These are phyloP conservation scores for Diceros bicornis DNA, from an alignment of 2,797 vertebrate genomes.

Conservation along the genomic window DNA sequence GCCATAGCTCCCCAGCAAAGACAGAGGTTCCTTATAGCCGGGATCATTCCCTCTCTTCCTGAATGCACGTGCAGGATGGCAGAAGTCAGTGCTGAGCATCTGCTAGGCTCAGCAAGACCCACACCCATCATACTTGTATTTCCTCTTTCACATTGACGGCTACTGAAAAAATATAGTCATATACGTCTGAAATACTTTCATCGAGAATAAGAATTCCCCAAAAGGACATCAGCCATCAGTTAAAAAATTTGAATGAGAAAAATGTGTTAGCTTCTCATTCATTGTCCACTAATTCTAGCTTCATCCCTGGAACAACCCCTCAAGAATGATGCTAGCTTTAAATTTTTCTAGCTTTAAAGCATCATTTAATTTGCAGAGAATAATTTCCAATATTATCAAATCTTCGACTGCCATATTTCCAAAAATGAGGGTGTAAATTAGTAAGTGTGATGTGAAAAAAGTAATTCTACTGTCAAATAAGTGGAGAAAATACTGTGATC, in stretches of 20 bases:
- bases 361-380: neutral
- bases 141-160: neutral
- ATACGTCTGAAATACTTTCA: neutral
- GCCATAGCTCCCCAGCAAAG: neutral
- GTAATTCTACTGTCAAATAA: neutral
- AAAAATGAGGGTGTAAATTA: neutral
- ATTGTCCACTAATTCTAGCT: neutral
- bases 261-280: neutral
- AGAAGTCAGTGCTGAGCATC: rapidly evolving
- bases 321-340: neutral
- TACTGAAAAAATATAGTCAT: neutral
- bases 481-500: neutral
- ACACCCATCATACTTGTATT: rapidly evolving
- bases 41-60: neutral
- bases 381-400: neutral
- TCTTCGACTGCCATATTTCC: neutral
- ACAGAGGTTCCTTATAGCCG: neutral
- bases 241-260: neutral
- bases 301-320: neutral
- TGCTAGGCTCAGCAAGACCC: too few relatives aligned
- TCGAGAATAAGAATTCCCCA: neutral
- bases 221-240: neutral
- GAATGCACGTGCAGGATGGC: neutral
- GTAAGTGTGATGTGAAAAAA: neutral
- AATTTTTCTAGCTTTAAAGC: neutral